Percentiles rank a stretch among this genome's conserved stretches.
phyloP scores from a whole-genome alignment of 2,888 invertebrate genomes.

The Pachliopta kotzebuea region DNA sequence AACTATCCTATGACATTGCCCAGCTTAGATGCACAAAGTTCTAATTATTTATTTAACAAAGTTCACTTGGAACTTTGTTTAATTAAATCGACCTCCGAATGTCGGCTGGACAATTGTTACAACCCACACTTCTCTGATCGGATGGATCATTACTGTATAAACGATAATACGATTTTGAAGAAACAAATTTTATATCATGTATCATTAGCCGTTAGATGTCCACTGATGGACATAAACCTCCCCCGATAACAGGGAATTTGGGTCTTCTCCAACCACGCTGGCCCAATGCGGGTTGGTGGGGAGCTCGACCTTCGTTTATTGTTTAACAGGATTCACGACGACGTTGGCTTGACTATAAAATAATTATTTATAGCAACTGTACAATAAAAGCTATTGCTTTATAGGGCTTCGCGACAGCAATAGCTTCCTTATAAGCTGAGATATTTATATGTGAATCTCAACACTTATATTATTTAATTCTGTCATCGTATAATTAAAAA shows the following conservation, averaged over 20 bases:
- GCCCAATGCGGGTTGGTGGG: too few species aligned
- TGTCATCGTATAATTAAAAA: neutral
- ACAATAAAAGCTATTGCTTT: neutral
- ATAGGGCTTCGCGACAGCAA: neutral
- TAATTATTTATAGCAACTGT: too few species aligned
- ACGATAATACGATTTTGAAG: constrained; percentile 35
- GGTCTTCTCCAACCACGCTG: too few species aligned
- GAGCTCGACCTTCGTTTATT: too few species aligned
- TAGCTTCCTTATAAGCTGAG: neutral
- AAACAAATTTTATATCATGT: constrained; percentile 2
- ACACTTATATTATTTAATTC: neutral
- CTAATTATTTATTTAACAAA: constrained; percentile 37
- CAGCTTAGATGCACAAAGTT: constrained; percentile 51
- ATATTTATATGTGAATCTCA: neutral
- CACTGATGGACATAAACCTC: too few species aligned
- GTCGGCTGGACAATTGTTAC: constrained; percentile 75
- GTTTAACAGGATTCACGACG: too few species aligned
- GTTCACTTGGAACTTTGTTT: constrained; percentile 56
- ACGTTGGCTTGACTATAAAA: too few species aligned
- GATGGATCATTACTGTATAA: constrained; percentile 39
- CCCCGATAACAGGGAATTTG: too few species aligned
- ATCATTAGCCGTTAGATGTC: too few species aligned
- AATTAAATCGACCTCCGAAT: constrained; percentile 46
- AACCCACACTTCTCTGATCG: constrained; percentile 60
- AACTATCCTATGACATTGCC: constrained; percentile 78